Conservation (phyloP, 1,140 invertebrate genomes). For the Drosophila varians region DNA sequence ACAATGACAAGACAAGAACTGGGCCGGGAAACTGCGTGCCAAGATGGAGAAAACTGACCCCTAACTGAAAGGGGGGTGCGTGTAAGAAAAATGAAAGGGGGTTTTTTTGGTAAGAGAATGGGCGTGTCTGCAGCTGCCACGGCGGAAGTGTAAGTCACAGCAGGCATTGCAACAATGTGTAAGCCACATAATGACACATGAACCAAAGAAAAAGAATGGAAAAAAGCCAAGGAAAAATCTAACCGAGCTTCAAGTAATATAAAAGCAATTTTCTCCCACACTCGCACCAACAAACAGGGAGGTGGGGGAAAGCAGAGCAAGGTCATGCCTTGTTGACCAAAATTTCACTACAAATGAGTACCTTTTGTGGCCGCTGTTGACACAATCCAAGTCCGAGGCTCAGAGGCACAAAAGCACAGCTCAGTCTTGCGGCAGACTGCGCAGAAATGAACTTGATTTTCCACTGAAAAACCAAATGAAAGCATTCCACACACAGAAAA, state of each 20-base stretch:
- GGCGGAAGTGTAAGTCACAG: slow-evolving; percentile 71
- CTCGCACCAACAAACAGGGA: slow-evolving; percentile 1
- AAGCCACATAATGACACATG: slow-evolving; percentile 50
- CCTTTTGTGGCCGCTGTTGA: slow-evolving; percentile 44
- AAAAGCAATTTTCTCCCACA: slow-evolving; percentile 59
- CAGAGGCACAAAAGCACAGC: slow-evolving; percentile 32
- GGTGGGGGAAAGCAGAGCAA: slow-evolving; percentile 45
- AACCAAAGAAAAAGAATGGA: slow-evolving; percentile 2
- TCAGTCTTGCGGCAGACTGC: slow-evolving; percentile 59
- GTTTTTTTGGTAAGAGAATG: background rate
- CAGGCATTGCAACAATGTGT: slow-evolving; percentile 64
- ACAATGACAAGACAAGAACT: slow-evolving; percentile 76
- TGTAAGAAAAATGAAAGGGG: background rate
- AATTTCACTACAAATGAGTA: slow-evolving; percentile 65
- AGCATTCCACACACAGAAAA: slow-evolving; percentile 5
- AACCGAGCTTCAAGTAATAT: slow-evolving; percentile 48
- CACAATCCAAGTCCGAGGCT: slow-evolving; percentile 28
- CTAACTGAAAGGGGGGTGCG: slow-evolving; percentile 16
- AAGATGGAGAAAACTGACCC: slow-evolving; percentile 54
- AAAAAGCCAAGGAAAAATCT: slow-evolving; percentile 14
- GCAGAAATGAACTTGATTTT: slow-evolving; percentile 69
- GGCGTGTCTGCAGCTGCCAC: slow-evolving; percentile 55
- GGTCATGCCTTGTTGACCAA: slow-evolving; percentile 66
- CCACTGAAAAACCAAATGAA: slow-evolving; percentile 3
- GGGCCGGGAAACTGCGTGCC: slow-evolving; percentile 47